phyloP scores from a whole-genome alignment of 1,140 invertebrate genomes.

The Portunus trituberculatus region DNA sequence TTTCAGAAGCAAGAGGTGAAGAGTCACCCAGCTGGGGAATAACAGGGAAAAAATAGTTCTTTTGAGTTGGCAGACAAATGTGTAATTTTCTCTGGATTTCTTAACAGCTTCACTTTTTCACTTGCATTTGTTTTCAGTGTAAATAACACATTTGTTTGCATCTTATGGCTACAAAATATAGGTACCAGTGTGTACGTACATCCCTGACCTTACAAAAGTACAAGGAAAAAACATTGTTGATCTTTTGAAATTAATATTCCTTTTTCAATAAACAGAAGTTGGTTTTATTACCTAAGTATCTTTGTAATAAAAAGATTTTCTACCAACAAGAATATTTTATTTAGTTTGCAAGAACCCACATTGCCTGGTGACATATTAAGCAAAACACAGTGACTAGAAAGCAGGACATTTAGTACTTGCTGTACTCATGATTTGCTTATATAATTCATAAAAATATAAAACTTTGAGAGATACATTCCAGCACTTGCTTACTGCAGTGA shows the following conservation, averaged over 20 bases:
- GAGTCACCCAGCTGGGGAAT: too few species aligned
- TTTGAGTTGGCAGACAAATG: too few species aligned
- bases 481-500: too few species aligned
- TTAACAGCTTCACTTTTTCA: too few species aligned
- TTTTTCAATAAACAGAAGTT: background rate
- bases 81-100: too few species aligned
- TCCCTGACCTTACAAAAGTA: background rate
- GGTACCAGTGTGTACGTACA: too few species aligned
- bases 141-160: too few species aligned
- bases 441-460: background rate
- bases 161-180: too few species aligned
- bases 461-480: too few species aligned
- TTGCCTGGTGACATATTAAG: background rate
- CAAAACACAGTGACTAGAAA: background rate
- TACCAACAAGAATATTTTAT: background rate
- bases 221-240: slow-evolving; percentile 5
- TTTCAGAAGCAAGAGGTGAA: too few species aligned
- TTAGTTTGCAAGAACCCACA: background rate
- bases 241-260: background rate
- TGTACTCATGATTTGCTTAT: background rate
- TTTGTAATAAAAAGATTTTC: slow-evolving; percentile 5
- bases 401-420: background rate
- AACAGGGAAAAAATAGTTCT: too few species aligned
- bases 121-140: too few species aligned
- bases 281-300: background rate